Conservation (phyloP, 2,797 vertebrate species). For the Rhodeus uyekii region DNA sequence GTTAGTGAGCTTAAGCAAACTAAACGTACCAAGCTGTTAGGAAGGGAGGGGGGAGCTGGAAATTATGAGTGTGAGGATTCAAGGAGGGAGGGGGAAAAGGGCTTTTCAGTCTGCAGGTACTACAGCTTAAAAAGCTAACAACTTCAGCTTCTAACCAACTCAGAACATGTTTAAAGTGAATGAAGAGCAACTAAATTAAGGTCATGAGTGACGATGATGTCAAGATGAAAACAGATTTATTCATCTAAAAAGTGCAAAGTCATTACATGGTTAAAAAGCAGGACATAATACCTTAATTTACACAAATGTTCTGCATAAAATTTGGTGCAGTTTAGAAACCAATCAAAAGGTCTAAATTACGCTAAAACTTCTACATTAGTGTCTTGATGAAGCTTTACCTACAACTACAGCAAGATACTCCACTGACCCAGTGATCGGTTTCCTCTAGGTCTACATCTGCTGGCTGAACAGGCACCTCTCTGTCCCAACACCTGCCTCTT, state of each 20-base stretch:
- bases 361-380: neutral
- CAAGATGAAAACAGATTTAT: slow-evolving; percentile 45
- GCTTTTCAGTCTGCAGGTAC: neutral
- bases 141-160: neutral
- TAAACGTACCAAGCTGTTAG: slow-evolving; percentile 57
- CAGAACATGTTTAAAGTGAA: neutral
- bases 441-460: slow-evolving; percentile 83
- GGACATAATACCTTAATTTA: slow-evolving; percentile 21
- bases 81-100: neutral
- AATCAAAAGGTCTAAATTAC: neutral
- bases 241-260: slow-evolving; percentile 42
- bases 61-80: neutral
- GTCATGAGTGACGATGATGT: neutral
- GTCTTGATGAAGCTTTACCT: slow-evolving; percentile 40
- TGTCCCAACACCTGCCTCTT: slow-evolving; percentile 79
- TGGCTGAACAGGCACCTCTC: slow-evolving; percentile 69
- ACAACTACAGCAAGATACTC: slow-evolving; percentile 52
- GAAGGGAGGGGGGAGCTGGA: neutral
- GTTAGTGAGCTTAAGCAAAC: slow-evolving; percentile 54
- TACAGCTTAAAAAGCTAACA: neutral
- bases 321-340: slow-evolving; percentile 7
- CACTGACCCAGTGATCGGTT: slow-evolving; percentile 86
- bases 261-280: slow-evolving; percentile 28
- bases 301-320: slow-evolving; percentile 5
- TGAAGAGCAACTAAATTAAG: neutral